Conservation (phyloP, 2,113 vertebrate species). For the Ibidorhyncha struthersii region DNA sequence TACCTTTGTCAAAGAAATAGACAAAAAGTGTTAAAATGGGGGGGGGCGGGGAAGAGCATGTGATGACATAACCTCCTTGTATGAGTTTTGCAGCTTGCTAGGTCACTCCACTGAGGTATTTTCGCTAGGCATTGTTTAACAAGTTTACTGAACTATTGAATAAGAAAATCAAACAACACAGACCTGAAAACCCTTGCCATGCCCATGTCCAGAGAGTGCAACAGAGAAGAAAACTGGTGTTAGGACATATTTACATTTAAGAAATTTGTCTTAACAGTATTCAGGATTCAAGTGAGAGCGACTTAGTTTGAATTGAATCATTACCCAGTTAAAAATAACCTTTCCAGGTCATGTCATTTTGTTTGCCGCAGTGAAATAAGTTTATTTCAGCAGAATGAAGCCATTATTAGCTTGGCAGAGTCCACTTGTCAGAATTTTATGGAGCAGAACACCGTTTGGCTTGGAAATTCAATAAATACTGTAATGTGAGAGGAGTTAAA, state of each 20-base stretch:
- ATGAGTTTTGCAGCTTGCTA: background rate
- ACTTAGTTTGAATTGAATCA: constrained; percentile 81
- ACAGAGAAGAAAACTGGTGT: background rate
- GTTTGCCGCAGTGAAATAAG: constrained; percentile 95
- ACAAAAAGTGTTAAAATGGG: background rate
- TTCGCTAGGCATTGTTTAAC: background rate
- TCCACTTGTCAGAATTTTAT: constrained; percentile 94
- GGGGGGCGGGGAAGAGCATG: rapidly evolving
- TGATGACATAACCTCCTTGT: background rate
- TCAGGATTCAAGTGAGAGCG: constrained; percentile 62
- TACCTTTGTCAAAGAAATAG: background rate
- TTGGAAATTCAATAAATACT: constrained; percentile 92
- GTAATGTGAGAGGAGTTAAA: constrained; percentile 87
- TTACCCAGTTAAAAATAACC: constrained; percentile 93
- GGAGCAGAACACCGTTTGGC: constrained; percentile 90
- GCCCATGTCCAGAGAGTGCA: background rate
- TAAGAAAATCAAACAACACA: background rate
- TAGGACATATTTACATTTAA: constrained; percentile 29
- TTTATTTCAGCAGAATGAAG: constrained; percentile 95
- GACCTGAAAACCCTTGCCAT: background rate
- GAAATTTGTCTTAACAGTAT: constrained; percentile 75
- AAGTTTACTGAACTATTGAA: constrained; percentile 4
- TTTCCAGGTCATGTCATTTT: constrained; percentile 95
- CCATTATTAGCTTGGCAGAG: constrained; percentile 89
- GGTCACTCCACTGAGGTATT: background rate